Conservation (phyloP, 2,797 vertebrate genomes). For the Fistularia tabacaria region DNA sequence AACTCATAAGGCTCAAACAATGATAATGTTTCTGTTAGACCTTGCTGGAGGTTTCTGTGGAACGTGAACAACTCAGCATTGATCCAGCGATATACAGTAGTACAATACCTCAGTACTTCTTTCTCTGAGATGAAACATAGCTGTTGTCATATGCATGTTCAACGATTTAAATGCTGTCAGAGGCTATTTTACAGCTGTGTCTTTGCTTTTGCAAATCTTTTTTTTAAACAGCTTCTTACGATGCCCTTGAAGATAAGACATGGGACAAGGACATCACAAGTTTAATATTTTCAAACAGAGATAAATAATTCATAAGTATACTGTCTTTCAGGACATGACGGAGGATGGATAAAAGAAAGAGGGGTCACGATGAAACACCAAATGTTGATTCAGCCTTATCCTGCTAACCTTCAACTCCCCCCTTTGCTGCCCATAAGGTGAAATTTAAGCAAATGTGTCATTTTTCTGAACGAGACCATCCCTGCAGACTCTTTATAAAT, state of each 20-base stretch:
- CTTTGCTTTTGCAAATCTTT: conserved; percentile 32
- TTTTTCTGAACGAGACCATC: conserved; percentile 47
- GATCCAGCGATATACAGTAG: conserved; percentile 1
- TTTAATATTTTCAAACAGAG: conserved; percentile 72
- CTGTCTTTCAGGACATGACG: conserved; percentile 61
- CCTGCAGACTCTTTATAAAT: conserved; percentile 31
- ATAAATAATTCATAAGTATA: conserved; percentile 76
- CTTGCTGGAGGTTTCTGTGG: too few relatives aligned
- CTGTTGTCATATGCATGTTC: conserved; percentile 29
- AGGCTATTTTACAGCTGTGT: conserved; percentile 38
- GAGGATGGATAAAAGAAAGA: conserved; percentile 59
- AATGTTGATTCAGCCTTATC: conserved; percentile 71
- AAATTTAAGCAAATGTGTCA: conserved; percentile 63
- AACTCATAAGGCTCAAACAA: too few relatives aligned
- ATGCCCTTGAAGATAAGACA: conserved; percentile 72
- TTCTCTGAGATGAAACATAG: conserved; percentile 28
- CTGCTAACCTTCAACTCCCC: conserved; percentile 55
- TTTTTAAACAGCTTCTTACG: conserved; percentile 42
- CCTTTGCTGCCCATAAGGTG: conserved; percentile 28
- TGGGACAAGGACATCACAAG: conserved; percentile 70
- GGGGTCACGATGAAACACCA: conserved; percentile 59
- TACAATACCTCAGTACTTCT: conserved; percentile 15
- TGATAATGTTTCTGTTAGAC: too few relatives aligned
- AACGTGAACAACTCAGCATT: too few relatives aligned
- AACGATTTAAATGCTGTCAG: conserved; percentile 54